Evolutionary conservation across 1,140 invertebrate genomes (phyloP), one percentile per base, ranked within the genome.

Genomic region (Drosophila asahinai): DNA sequence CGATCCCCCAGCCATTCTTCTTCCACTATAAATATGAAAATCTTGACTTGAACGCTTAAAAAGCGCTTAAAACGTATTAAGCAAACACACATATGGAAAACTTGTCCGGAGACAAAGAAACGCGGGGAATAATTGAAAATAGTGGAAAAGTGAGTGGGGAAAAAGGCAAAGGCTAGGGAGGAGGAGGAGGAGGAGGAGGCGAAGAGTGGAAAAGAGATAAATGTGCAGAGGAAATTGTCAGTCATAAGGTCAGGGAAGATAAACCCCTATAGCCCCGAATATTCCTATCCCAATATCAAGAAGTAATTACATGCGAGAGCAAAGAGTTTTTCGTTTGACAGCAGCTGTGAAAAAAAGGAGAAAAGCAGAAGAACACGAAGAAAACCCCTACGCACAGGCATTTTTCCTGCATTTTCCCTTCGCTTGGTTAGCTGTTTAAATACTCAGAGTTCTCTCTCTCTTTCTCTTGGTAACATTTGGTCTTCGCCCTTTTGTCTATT

Each of bases 41-140:
- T 91, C 86, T 86, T 90, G 86, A 89, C 86, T 89, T 90, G 86
- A 89, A 90, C 86, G 86, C 86, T 89, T 90, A 89, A 89, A 89
- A 86, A 89, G 86, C 81, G 86, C 86, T 89, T 90, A 82, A 89
- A 89, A 90, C 80, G 86, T 89, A 89, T 89, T 90, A 89, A 89
- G 80, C 79, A 89, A 89, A 82, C 86, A 74, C 68, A 72, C 70
- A 71, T 86, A 91, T 90, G 86, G 74, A 89, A 90, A 87, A 87
- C 86, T 90, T 90, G 84, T 90, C 73, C 67, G 65, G 63, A 72
- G 80, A 70, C 49, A 75, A 54, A 83, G 57, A 63, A 59, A 68
- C 36, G 54, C 36, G 61, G 64, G 67, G 63, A 65, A 87, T 87
- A 89, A 89, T 89, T 87, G 84, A 87, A 89, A 79, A 83, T 57